Evolutionary conservation across 2,113 vertebrate genomes (phyloP).

Genomic region (Lepidothrix coronata): DNA sequence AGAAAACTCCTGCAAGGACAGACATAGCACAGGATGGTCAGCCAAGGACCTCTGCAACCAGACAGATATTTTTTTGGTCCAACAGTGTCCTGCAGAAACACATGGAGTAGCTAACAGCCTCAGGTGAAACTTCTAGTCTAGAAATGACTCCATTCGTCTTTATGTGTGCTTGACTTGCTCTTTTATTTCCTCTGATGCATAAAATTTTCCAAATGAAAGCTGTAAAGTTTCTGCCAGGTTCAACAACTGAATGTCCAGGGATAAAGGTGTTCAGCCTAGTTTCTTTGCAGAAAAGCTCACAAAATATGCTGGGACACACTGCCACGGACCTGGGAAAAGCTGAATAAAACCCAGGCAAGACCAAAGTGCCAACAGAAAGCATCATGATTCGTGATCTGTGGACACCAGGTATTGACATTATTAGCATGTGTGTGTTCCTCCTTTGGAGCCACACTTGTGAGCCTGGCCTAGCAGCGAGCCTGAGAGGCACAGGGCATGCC

Average conservation of each 20-base stretch:
- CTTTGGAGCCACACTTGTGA: not conserved
- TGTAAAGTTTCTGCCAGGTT: not conserved
- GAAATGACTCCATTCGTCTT: not conserved
- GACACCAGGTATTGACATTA: not conserved
- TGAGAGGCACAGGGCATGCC: rapidly evolving
- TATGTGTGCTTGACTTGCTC: not conserved
- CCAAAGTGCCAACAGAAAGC: not conserved
- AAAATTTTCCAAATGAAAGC: not conserved
- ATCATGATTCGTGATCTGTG: not conserved
- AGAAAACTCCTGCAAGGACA: not conserved
- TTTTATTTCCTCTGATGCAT: constrained; percentile 2
- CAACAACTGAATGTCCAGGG: not conserved
- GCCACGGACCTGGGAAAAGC: not conserved
- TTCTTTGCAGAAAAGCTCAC: not conserved
- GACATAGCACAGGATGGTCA: not conserved
- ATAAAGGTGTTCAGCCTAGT: not conserved
- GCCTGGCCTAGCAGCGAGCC: rapidly evolving
- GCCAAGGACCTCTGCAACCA: not conserved
- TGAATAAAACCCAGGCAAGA: not conserved
- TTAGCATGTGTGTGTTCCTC: rapidly evolving
- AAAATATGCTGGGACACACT: not conserved
- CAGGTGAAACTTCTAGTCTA: not conserved
- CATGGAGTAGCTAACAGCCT: not conserved
- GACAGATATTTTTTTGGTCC: not conserved
- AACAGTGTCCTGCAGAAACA: not conserved